Evolutionary conservation across 2,888 invertebrate species (phyloP).

Genomic region (Pachycephus smyrnensis): DNA sequence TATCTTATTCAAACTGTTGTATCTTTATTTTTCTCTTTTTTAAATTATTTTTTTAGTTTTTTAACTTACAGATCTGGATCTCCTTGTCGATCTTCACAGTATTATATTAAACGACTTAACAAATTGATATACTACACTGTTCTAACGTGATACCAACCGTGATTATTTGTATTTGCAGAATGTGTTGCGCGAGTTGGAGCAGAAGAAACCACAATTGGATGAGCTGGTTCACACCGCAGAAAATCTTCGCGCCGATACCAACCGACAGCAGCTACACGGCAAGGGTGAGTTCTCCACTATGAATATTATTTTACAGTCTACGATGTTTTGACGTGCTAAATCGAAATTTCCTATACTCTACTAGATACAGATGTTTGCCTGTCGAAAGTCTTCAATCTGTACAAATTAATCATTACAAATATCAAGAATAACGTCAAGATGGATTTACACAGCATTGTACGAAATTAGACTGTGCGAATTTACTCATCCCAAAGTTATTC

Average conservation of each 20-base stretch:
- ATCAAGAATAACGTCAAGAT: neutral
- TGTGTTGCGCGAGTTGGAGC: slow-evolving; percentile 84
- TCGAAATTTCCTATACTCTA: neutral
- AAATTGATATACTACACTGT: neutral
- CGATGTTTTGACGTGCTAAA: neutral
- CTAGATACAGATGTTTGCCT: neutral
- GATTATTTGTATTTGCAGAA: slow-evolving; percentile 70
- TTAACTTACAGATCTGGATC: neutral
- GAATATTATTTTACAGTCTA: neutral
- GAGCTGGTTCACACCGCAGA: slow-evolving; percentile 87
- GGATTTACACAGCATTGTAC: neutral
- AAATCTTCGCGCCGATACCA: slow-evolving; percentile 83
- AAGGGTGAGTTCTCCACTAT: slow-evolving; percentile 74
- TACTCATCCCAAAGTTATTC: neutral
- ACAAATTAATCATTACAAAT: neutral
- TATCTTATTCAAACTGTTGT: neutral
- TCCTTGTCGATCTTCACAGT: neutral
- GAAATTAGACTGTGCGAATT: neutral
- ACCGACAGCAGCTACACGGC: slow-evolving; percentile 83
- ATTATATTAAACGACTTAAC: neutral
- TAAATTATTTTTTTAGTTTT: neutral
- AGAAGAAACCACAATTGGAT: slow-evolving; percentile 88
- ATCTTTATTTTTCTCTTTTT: neutral
- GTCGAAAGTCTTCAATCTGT: neutral
- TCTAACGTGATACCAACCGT: neutral